These are phyloP conservation scores for Acanthopagrus latus DNA, from an alignment of 2,797 vertebrate species.

Conservation along the genomic window DNA sequence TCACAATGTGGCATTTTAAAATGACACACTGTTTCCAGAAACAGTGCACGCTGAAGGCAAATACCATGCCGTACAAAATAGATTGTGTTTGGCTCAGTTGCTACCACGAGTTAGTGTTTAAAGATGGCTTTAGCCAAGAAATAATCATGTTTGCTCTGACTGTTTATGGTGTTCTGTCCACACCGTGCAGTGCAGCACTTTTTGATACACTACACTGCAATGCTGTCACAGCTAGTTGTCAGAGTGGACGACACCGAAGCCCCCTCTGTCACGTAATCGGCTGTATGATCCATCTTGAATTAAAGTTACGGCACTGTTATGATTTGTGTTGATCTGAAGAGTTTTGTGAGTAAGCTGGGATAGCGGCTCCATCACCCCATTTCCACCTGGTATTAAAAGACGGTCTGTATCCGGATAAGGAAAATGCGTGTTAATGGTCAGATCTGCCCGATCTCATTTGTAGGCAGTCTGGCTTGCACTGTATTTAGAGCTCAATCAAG, in stretches of 20 bases:
- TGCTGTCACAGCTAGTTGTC: not conserved
- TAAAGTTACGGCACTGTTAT: not conserved
- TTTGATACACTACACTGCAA: not conserved
- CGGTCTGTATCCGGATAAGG: too few species aligned
- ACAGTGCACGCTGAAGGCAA: not conserved
- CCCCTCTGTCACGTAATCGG: not conserved
- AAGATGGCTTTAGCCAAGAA: not conserved
- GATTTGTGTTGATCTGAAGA: not conserved
- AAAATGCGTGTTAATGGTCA: too few species aligned
- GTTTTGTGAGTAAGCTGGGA: not conserved
- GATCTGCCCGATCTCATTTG: too few species aligned
- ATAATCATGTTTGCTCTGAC: not conserved
- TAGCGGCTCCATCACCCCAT: too few species aligned
- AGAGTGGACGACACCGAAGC: not conserved
- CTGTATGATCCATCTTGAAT: not conserved
- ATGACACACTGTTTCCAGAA: not conserved
- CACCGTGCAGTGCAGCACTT: not conserved
- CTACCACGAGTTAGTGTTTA: not conserved
- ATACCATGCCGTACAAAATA: not conserved
- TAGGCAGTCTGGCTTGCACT: too few species aligned
- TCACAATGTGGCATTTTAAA: constrained; percentile 12
- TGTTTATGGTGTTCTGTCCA: not conserved
- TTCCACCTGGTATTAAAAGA: too few species aligned
- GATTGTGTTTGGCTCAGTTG: not conserved
- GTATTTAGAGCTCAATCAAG: too few species aligned